phyloP scores from a whole-genome alignment of 2,113 vertebrate species.

The Paratilapia polleni region DNA sequence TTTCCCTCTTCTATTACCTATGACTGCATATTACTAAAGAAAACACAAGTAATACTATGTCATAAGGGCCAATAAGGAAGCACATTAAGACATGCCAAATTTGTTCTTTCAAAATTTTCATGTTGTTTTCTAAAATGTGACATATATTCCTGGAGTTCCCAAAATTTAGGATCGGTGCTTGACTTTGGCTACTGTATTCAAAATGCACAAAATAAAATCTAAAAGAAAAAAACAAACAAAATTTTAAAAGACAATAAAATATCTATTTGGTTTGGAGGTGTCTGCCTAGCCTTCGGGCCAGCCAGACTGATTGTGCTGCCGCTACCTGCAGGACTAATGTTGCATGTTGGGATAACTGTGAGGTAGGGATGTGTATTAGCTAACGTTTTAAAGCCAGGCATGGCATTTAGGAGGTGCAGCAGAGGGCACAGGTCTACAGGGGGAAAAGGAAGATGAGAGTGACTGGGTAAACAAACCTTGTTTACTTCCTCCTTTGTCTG shows the following conservation, averaged over 20 bases:
- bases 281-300: background rate
- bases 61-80: too few species aligned
- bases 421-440: background rate
- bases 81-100: background rate
- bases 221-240: too few species aligned
- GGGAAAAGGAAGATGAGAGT: background rate
- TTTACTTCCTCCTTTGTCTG: constrained; percentile 77
- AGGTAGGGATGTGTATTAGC: background rate
- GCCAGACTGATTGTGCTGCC: accelerated
- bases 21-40: too few species aligned
- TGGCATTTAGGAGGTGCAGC: background rate
- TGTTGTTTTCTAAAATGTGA: background rate
- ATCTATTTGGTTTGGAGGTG: background rate
- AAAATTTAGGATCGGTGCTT: background rate
- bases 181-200: background rate
- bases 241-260: background rate
- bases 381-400: background rate
- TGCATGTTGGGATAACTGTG: background rate
- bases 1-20: too few species aligned
- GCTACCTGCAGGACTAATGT: background rate
- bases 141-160: background rate
- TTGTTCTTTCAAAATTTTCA: background rate
- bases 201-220: background rate
- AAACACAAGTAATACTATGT: too few species aligned
- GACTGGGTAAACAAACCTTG: constrained; percentile 67